These are phyloP conservation scores for Pteronura brasiliensis DNA, from an alignment of 2,113 vertebrate species.

Conservation along the genomic window DNA sequence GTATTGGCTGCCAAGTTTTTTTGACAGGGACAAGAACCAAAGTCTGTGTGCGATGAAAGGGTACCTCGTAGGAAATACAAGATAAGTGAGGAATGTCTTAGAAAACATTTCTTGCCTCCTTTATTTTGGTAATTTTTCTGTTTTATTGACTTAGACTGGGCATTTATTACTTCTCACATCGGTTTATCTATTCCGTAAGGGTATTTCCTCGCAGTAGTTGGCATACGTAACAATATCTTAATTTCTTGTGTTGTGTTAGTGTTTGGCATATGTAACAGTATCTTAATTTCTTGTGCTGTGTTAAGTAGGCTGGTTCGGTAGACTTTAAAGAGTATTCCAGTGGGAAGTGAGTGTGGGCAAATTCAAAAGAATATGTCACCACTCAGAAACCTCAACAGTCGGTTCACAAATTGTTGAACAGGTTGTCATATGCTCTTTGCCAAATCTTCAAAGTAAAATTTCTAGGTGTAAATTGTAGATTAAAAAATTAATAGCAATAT, in stretches of 20 bases:
- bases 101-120: not conserved
- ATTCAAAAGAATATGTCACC: not conserved
- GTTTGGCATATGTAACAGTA: not conserved
- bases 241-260: not conserved
- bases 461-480: not conserved
- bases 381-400: not conserved
- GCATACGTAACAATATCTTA: not conserved
- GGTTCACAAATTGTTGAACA: not conserved
- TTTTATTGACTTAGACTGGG: not conserved
- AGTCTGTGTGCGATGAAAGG: not conserved
- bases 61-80: not conserved
- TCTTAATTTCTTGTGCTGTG: not conserved
- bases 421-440: not conserved
- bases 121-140: not conserved
- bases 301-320: not conserved
- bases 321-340: not conserved
- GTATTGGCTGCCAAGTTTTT: not conserved
- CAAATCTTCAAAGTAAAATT: not conserved
- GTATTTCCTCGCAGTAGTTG: not conserved
- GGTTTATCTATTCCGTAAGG: not conserved
- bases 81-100: not conserved
- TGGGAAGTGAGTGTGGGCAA: not conserved
- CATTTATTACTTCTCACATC: not conserved
- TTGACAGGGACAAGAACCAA: not conserved
- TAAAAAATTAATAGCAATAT: not conserved